Evolutionary conservation across 1,140 invertebrate species (phyloP).

Genomic region (Drosophila pallidifrons): DNA sequence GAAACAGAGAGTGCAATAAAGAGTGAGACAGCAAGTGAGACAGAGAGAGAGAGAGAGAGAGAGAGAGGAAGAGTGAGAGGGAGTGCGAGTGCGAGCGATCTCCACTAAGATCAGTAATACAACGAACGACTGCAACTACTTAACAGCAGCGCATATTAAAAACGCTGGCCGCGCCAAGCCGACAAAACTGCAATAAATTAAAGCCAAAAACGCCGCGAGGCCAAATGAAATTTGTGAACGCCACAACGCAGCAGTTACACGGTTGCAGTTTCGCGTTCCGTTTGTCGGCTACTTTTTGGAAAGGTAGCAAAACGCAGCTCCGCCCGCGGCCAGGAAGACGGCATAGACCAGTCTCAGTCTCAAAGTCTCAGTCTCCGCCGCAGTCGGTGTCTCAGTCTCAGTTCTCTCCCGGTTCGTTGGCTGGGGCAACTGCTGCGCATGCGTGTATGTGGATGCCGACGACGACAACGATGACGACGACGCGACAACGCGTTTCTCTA

Average conservation of each 20-base stretch:
- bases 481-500: slow-evolving; percentile 18
- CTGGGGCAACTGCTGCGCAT: slow-evolving; percentile 21
- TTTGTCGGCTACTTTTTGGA: slow-evolving; percentile 48
- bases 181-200: slow-evolving; percentile 84
- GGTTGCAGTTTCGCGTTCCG: slow-evolving; percentile 79
- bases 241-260: slow-evolving; percentile 68
- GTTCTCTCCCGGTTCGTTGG: slow-evolving; percentile 3
- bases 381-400: neutral
- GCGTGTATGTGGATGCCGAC: slow-evolving; percentile 7
- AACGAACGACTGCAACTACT: slow-evolving; percentile 30
- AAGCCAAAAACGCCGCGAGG: slow-evolving; percentile 70
- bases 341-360: slow-evolving; percentile 8
- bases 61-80: neutral
- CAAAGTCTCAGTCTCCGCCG: neutral
- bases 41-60: neutral
- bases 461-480: too few species aligned
- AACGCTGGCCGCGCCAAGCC: slow-evolving; percentile 59
- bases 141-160: slow-evolving; percentile 43
- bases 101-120: slow-evolving; percentile 17
- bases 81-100: slow-evolving; percentile 1
- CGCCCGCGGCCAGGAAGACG: slow-evolving; percentile 59
- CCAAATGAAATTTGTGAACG: slow-evolving; percentile 65
- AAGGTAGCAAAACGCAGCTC: slow-evolving; percentile 57
- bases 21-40: neutral
- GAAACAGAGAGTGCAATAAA: neutral